Conservation (phyloP, 2,888 invertebrate species). For the Seira sanloemensis region DNA sequence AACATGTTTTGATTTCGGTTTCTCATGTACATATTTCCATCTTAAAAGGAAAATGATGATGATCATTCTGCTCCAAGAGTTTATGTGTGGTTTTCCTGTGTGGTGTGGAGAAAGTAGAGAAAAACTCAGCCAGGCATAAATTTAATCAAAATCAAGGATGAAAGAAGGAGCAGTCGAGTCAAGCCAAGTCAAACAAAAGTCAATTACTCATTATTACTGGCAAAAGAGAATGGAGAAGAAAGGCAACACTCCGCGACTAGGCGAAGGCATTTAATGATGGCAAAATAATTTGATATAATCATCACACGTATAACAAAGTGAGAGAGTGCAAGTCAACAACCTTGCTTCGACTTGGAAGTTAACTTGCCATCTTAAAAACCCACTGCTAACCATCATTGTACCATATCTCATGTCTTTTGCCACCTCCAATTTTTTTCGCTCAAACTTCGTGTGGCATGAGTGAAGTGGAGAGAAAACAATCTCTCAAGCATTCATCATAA, state of each 20-base stretch:
- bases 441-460: background rate
- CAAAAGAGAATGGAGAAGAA: background rate
- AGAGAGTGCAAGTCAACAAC: too few species aligned
- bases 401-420: background rate
- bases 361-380: background rate
- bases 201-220: background rate
- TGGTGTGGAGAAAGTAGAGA: background rate
- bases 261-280: background rate
- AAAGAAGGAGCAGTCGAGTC: background rate
- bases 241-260: background rate
- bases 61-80: background rate
- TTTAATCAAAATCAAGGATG: background rate
- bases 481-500: background rate
- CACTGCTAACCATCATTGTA: background rate
- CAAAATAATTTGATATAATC: background rate
- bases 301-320: background rate
- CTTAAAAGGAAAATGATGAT: background rate
- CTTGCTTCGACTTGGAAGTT: too few species aligned
- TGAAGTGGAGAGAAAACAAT: background rate
- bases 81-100: background rate
- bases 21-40: background rate
- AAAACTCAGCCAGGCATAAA: background rate
- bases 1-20: too few species aligned
- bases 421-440: background rate
- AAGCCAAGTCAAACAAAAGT: background rate